Conservation (phyloP, 2,797 vertebrate genomes). For the Poeciliopsis paucimaculata region DNA sequence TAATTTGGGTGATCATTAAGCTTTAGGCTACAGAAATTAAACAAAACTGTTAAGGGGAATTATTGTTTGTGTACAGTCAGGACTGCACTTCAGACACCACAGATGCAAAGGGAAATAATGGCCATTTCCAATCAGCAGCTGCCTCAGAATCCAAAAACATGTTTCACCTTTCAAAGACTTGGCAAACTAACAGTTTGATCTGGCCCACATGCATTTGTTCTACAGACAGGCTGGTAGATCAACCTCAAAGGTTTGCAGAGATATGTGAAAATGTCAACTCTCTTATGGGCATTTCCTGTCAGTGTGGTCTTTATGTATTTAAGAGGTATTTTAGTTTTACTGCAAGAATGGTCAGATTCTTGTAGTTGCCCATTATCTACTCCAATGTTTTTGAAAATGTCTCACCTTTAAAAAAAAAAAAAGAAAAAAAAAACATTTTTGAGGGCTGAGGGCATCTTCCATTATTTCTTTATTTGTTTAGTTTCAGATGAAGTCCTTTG, state of each 20-base stretch:
- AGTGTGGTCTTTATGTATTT: constrained; percentile 63
- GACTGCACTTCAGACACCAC: background rate
- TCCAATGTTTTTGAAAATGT: background rate
- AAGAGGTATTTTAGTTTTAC: constrained; percentile 16
- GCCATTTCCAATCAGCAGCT: constrained; percentile 42
- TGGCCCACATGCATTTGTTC: constrained; percentile 52
- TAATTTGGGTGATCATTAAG: background rate
- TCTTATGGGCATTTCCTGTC: constrained; percentile 36
- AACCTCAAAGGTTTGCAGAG: constrained; percentile 60
- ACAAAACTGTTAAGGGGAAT: background rate
- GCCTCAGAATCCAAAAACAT: constrained; percentile 50
- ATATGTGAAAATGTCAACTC: constrained; percentile 60
- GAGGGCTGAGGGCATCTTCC: background rate
- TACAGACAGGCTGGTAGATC: constrained; percentile 56
- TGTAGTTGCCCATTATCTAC: background rate
- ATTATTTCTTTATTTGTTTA: background rate
- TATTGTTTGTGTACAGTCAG: background rate
- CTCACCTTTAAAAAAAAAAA: background rate
- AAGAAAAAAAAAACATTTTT: background rate
- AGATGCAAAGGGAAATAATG: background rate
- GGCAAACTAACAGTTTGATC: constrained; percentile 32
- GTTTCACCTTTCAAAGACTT: constrained; percentile 62
- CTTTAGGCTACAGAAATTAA: background rate
- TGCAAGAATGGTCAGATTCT: background rate
- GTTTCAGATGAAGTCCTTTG: background rate